Evolutionary conservation across 2,113 vertebrate genomes (phyloP).

Genomic region (Chitala chitala): DNA sequence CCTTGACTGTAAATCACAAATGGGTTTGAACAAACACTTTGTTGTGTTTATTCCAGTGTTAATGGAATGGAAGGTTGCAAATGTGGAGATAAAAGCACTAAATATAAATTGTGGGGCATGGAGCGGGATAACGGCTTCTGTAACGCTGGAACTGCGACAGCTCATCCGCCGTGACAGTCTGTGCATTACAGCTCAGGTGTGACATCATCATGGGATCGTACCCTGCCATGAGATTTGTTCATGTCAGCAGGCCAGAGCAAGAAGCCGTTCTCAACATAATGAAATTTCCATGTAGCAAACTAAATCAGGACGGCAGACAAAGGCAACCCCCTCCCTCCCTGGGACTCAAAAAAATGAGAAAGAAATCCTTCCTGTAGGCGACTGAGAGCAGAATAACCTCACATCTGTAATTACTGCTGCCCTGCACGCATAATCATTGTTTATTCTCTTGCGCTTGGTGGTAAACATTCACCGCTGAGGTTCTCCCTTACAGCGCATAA

Average conservation of each 20-base stretch:
- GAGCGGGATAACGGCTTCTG: conserved; percentile 41
- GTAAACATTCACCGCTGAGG: too few relatives aligned
- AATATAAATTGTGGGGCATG: conserved; percentile 49
- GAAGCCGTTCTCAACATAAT: too few relatives aligned
- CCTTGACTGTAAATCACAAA: conserved; percentile 23
- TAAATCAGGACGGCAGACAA: background rate
- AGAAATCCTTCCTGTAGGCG: background rate
- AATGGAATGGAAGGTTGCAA: conserved; percentile 42
- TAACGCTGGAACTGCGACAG: too few relatives aligned
- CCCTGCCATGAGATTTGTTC: too few relatives aligned
- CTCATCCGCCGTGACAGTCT: too few relatives aligned
- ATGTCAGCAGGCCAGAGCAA: too few relatives aligned
- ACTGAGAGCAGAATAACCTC: background rate
- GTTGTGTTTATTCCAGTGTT: conserved; percentile 37
- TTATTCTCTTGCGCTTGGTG: too few relatives aligned
- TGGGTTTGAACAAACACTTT: conserved; percentile 27
- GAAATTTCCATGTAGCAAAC: too few relatives aligned
- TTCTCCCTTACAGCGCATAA: too few relatives aligned
- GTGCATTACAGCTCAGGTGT: too few relatives aligned
- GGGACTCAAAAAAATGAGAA: background rate
- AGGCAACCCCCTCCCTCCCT: background rate
- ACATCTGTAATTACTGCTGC: background rate
- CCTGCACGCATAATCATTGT: background rate
- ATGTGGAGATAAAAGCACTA: conserved; percentile 38
- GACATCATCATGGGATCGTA: too few relatives aligned